phyloP scores from a whole-genome alignment of 2,888 invertebrate species.

The Lithophane ornitopus region DNA sequence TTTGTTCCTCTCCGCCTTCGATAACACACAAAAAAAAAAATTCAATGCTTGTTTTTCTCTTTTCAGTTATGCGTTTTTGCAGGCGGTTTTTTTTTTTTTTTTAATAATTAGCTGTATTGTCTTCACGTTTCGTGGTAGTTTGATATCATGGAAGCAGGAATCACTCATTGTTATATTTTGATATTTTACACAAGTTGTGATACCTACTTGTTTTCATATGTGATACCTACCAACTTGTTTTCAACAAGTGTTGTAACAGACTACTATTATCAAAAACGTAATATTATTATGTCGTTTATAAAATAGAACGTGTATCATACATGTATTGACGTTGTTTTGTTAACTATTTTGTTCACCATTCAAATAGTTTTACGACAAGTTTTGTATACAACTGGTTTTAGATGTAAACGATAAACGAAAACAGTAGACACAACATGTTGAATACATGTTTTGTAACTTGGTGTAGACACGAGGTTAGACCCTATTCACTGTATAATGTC shows the following conservation, averaged over 20 bases:
- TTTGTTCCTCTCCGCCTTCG: no score
- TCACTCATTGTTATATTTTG: no score
- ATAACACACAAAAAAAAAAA: no score
- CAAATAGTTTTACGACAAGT: not conserved
- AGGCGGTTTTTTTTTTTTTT: no score
- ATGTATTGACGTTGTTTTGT: not conserved
- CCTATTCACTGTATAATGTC: not conserved
- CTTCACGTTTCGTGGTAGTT: slow-evolving; percentile 2
- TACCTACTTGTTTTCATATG: not conserved
- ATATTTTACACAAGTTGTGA: not conserved
- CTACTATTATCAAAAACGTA: no score
- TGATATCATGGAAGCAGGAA: not conserved
- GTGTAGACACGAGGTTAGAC: not conserved
- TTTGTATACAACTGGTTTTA: not conserved
- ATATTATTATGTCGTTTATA: not conserved
- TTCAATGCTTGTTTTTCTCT: no score
- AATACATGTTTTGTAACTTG: not conserved
- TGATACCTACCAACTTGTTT: not conserved
- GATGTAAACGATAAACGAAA: not conserved
- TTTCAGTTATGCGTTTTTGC: no score
- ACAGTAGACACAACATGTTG: not conserved
- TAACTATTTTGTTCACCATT: not conserved
- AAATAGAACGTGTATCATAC: not conserved
- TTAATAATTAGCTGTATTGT: not conserved
- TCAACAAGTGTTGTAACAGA: not conserved